Evolutionary conservation across 2,888 invertebrate genomes (phyloP).

Genomic region (Parapristionchus giblindavisi): DNA sequence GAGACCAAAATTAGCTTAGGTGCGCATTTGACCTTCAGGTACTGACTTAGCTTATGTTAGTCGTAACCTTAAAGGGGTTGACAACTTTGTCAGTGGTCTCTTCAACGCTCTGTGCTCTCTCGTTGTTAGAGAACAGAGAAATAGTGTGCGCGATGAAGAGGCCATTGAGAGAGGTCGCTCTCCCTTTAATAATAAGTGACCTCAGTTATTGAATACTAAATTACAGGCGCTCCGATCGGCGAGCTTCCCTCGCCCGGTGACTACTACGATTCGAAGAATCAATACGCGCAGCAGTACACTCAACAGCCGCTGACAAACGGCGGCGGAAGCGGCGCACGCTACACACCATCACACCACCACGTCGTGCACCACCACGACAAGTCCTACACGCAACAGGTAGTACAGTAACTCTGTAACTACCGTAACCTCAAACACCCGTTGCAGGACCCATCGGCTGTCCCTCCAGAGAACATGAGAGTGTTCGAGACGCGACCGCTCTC

Average conservation of each 20-base stretch:
- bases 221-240: slow-evolving; percentile 16
- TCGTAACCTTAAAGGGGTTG: too few species aligned
- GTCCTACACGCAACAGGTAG: slow-evolving; percentile 33
- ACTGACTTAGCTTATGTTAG: too few species aligned
- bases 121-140: background rate
- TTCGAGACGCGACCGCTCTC: slow-evolving; percentile 67
- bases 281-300: background rate
- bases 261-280: slow-evolving; percentile 4
- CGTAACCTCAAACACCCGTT: background rate
- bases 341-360: slow-evolving; percentile 17
- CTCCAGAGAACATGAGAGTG: slow-evolving; percentile 55
- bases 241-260: background rate
- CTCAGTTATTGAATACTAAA: too few species aligned
- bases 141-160: background rate
- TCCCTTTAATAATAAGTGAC: too few species aligned
- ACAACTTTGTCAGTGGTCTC: background rate
- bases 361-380: background rate
- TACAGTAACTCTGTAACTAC: background rate
- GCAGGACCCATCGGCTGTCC: slow-evolving; percentile 33
- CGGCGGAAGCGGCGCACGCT: background rate
- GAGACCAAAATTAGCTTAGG: too few species aligned
- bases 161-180: too few species aligned
- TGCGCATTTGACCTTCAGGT: too few species aligned
- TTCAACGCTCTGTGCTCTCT: background rate
- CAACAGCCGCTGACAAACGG: slow-evolving; percentile 2